Percentiles rank a stretch among this genome's conserved stretches.
phyloP scores from a whole-genome alignment of 2,113 vertebrate species.

The Spea multiplicata region DNA sequence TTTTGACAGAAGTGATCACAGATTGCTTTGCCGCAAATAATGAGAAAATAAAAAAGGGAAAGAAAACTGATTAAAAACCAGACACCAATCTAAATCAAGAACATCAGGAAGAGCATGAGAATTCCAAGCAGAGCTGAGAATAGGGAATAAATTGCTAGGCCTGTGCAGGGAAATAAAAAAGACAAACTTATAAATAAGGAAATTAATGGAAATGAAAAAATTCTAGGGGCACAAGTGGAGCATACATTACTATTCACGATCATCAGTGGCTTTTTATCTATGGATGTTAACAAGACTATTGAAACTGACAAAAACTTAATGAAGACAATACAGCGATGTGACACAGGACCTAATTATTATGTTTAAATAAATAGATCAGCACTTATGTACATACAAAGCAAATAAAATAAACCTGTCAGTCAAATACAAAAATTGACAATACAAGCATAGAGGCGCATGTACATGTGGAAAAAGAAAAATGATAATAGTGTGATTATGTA shows the following conservation, averaged over 20 bases:
- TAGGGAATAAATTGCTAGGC: not conserved
- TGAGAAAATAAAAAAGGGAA: not conserved
- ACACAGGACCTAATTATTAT: not conserved
- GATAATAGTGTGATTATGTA: too few species aligned
- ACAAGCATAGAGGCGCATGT: too few species aligned
- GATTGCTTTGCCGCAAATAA: not conserved
- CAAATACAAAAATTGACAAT: not conserved
- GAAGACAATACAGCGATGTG: not conserved
- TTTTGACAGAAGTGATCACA: conserved; percentile 7
- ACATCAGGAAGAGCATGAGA: not conserved
- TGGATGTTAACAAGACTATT: not conserved
- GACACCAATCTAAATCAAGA: not conserved
- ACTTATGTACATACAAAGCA: not conserved
- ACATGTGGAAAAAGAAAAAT: too few species aligned
- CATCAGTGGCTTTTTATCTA: not conserved
- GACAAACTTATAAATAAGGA: not conserved
- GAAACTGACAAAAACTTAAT: not conserved
- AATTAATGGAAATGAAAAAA: not conserved
- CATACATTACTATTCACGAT: not conserved
- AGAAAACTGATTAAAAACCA: conserved; percentile 19
- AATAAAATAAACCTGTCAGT: not conserved
- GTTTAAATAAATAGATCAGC: not conserved
- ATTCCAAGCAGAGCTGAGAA: not conserved
- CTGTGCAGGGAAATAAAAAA: not conserved
- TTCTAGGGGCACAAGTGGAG: not conserved